These are phyloP conservation scores for Seriola quinqueradiata DNA, from an alignment of 2,113 vertebrate species.

Conservation along the genomic window DNA sequence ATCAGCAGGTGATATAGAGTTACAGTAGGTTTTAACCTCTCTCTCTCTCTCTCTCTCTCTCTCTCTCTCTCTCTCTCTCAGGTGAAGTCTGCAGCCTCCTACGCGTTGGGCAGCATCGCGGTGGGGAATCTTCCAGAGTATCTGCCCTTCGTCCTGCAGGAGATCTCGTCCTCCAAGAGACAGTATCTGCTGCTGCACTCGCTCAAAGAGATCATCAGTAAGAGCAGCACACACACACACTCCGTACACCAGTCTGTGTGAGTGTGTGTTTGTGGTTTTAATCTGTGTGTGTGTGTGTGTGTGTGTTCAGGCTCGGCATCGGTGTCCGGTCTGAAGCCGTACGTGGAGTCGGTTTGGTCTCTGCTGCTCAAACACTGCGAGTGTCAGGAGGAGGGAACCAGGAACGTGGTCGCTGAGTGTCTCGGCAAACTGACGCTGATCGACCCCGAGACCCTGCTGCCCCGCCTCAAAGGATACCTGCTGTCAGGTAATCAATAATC, in stretches of 20 bases:
- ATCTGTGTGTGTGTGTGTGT: neutral
- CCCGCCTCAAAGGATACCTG: slow-evolving; percentile 96
- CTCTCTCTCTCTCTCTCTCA: slow-evolving; percentile 20
- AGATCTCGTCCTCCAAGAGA: slow-evolving; percentile 97
- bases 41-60: neutral
- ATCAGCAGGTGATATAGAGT: too few relatives aligned
- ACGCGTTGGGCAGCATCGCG: slow-evolving; percentile 96
- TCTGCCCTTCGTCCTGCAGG: slow-evolving; percentile 97
- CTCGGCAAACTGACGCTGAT: slow-evolving; percentile 97
- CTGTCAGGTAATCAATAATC: slow-evolving; percentile 88
- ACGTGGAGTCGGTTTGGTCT: slow-evolving; percentile 97
- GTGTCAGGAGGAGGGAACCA: slow-evolving; percentile 97
- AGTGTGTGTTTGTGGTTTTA: too few relatives aligned
- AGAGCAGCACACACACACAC: neutral
- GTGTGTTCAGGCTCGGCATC: slow-evolving; percentile 88
- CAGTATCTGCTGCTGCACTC: slow-evolving; percentile 99
- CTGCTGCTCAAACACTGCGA: slow-evolving; percentile 97
- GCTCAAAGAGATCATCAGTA: slow-evolving; percentile 97
- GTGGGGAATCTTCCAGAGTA: slow-evolving; percentile 99
- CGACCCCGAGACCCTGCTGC: slow-evolving; percentile 96
- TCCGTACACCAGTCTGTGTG: accelerated
- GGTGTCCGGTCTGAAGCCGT: slow-evolving; percentile 94
- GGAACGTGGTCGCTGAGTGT: slow-evolving; percentile 98
- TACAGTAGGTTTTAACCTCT: neutral
- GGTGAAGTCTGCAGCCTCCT: slow-evolving; percentile 96